Conservation (phyloP, 2,797 vertebrate species). For the Cuniculus paca region DNA sequence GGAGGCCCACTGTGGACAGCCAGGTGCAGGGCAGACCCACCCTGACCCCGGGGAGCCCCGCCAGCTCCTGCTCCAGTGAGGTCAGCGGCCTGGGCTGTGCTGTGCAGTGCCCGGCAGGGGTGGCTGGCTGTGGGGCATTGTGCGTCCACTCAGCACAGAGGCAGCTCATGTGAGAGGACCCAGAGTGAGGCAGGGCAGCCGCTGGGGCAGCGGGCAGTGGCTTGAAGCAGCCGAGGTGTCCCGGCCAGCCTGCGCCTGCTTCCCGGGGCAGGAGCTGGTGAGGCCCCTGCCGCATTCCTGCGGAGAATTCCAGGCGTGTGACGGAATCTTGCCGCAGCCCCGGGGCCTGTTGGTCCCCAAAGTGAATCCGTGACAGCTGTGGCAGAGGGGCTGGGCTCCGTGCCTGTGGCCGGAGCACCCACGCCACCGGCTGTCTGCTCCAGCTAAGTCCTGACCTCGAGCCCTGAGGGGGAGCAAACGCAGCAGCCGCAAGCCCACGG, state of each 20-base stretch:
- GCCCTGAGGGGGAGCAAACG: slow-evolving; percentile 70
- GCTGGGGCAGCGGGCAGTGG: no score
- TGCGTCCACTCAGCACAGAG: background rate
- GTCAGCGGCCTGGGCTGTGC: background rate
- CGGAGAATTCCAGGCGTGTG: slow-evolving; percentile 77
- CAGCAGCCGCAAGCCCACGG: background rate
- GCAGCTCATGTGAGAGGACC: background rate
- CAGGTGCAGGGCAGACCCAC: background rate
- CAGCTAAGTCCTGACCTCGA: slow-evolving; percentile 75
- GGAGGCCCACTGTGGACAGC: background rate
- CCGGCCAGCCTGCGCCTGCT: background rate
- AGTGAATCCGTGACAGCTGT: slow-evolving; percentile 65
- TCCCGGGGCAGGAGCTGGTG: background rate
- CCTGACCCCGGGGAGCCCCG: background rate
- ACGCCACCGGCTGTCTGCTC: slow-evolving; percentile 75
- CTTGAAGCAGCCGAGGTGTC: background rate
- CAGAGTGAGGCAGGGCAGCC: fast-evolving
- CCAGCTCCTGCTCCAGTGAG: background rate
- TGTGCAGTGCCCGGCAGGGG: background rate
- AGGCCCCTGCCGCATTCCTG: background rate
- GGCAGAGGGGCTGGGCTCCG: slow-evolving; percentile 13
- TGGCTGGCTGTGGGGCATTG: background rate
- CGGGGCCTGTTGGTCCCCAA: slow-evolving; percentile 48
- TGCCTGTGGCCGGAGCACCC: background rate
- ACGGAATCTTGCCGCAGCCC: slow-evolving; percentile 62